Conservation (phyloP, 2,113 vertebrate genomes). For the Aphelocoma coerulescens region DNA sequence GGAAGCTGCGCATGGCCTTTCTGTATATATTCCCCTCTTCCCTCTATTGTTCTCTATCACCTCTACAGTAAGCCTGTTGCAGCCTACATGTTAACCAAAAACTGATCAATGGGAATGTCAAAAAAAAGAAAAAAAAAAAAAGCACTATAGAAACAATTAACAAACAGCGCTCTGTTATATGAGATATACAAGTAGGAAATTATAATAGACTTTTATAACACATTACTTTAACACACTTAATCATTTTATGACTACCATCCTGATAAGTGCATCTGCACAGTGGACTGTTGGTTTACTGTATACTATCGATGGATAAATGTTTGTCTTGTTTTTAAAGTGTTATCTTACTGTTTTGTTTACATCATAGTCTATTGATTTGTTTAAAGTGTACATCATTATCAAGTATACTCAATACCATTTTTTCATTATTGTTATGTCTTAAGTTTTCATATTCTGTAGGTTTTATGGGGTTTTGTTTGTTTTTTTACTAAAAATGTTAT, state of each 20-base stretch:
- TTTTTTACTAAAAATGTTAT: slow-evolving; percentile 72
- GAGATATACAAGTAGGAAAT: slow-evolving; percentile 72
- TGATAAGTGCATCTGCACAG: slow-evolving; percentile 67
- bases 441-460: slow-evolving; percentile 68
- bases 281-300: slow-evolving; percentile 74
- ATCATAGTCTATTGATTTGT: slow-evolving; percentile 82
- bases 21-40: slow-evolving; percentile 69
- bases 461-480: slow-evolving; percentile 56
- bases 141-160: slow-evolving; percentile 72
- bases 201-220: slow-evolving; percentile 73
- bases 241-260: slow-evolving; percentile 71
- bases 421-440: slow-evolving; percentile 71
- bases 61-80: slow-evolving; percentile 88
- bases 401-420: slow-evolving; percentile 71
- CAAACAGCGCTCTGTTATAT: slow-evolving; percentile 70
- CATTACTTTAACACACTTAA: slow-evolving; percentile 77
- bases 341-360: slow-evolving; percentile 84
- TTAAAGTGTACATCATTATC: slow-evolving; percentile 74
- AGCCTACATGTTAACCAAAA: slow-evolving; percentile 87
- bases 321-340: slow-evolving; percentile 78
- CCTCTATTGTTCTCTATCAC: slow-evolving; percentile 80
- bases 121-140: slow-evolving; percentile 51
- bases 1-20: slow-evolving; percentile 86
- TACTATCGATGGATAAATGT: slow-evolving; percentile 79
- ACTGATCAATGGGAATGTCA: slow-evolving; percentile 75